phyloP scores from a whole-genome alignment of 2,797 vertebrate species.

The Synaphobranchus kaupii region DNA sequence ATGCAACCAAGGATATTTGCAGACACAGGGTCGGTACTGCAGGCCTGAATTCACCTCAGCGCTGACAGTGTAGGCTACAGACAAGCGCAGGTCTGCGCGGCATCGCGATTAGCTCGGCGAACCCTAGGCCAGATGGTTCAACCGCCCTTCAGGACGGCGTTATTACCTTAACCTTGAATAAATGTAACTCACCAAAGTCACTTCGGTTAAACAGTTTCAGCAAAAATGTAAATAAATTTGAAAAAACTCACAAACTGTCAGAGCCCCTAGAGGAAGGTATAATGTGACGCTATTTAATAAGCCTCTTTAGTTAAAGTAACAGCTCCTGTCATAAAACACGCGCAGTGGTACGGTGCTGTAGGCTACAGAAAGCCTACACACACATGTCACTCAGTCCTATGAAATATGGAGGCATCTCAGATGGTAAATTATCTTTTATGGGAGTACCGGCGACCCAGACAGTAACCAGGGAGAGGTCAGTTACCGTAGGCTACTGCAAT shows the following conservation, averaged over 20 bases:
- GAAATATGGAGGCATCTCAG: background rate
- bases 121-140: background rate
- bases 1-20: background rate
- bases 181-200: background rate
- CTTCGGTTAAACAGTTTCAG: background rate
- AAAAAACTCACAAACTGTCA: background rate
- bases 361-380: background rate
- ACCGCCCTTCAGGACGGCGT: background rate
- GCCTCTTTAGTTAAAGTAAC: background rate
- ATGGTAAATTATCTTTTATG: background rate
- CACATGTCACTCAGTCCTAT: background rate
- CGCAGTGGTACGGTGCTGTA: background rate
- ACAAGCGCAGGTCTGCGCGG: background rate
- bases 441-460: background rate
- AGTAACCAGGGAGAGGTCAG: background rate
- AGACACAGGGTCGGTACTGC: background rate
- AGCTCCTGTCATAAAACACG: background rate
- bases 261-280: background rate
- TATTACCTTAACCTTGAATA: background rate
- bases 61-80: background rate
- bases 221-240: background rate
- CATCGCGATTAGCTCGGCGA: background rate
- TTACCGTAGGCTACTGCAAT: background rate
- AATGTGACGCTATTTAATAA: background rate
- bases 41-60: background rate